These are phyloP conservation scores for Petrolisthes cinctipes DNA, from an alignment of 2,888 invertebrate species.

Conservation along the genomic window DNA sequence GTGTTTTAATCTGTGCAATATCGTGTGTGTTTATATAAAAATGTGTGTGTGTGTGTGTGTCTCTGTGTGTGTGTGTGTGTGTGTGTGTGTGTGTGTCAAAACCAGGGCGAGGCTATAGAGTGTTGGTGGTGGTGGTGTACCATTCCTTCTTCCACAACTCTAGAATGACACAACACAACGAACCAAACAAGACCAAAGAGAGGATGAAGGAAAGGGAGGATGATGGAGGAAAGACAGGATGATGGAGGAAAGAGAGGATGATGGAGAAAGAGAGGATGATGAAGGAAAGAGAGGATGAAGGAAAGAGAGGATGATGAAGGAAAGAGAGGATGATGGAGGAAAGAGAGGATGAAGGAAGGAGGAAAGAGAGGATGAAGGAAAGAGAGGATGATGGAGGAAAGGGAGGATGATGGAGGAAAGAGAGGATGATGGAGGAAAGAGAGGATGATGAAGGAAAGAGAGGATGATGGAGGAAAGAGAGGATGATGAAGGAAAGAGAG, in stretches of 20 bases:
- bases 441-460: neutral
- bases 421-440: neutral
- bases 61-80: neutral
- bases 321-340: neutral
- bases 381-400: neutral
- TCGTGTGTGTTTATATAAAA: no score
- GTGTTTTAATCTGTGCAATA: no score
- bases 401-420: neutral
- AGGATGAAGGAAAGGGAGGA: neutral
- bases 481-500: no score
- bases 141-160: slow-evolving; percentile 14
- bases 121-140: neutral
- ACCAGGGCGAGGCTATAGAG: neutral
- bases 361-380: neutral
- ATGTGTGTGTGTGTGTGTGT: neutral
- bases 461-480: neutral
- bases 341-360: neutral
- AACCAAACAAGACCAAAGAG: neutral
- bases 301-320: neutral
- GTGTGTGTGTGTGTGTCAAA: no score
- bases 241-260: no score
- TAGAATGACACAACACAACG: neutral
- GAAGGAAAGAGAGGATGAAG: neutral
- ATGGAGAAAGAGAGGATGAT: neutral
- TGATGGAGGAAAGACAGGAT: neutral